A percentile compares a stretch with the other conserved stretches of the same genome.
phyloP scores from a whole-genome alignment of 2,797 vertebrate genomes.

The Numenius phaeopus region DNA sequence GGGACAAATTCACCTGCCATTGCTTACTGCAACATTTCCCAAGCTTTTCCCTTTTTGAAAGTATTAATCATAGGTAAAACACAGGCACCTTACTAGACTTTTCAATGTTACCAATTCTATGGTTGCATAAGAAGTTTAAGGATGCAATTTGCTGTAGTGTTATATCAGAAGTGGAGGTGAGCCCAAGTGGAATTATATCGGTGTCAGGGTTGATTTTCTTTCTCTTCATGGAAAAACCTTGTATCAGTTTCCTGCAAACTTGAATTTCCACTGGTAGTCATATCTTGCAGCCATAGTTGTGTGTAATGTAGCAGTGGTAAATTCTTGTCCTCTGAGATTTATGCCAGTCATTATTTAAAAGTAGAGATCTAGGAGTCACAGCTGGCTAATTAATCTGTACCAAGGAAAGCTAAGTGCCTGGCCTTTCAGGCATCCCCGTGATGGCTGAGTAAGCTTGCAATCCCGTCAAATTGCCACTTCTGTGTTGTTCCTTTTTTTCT shows the following conservation, averaged over 20 bases:
- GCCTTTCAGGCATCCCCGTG: constrained; percentile 57
- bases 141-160: constrained; percentile 56
- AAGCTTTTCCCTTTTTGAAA: constrained; percentile 23
- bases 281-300: constrained; percentile 64
- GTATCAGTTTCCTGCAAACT: constrained; percentile 66
- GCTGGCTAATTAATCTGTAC: constrained; percentile 77
- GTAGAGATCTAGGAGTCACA: constrained; percentile 76
- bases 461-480: not conserved
- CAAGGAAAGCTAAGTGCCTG: constrained; percentile 68
- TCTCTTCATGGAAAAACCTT: constrained; percentile 61
- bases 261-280: constrained; percentile 75
- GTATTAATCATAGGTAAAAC: constrained; percentile 39
- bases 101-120: constrained; percentile 34
- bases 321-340: constrained; percentile 77
- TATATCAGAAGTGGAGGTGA: constrained; percentile 37
- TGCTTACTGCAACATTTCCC: constrained; percentile 22
- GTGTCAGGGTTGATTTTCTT: constrained; percentile 72
- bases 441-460: constrained; percentile 36
- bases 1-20: not conserved
- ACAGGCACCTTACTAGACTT: not conserved
- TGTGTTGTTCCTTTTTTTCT: not conserved
- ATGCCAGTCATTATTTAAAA: constrained; percentile 78
- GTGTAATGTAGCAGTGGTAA: constrained; percentile 65
- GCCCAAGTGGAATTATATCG: not conserved
- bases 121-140: constrained; percentile 37